phyloP scores from a whole-genome alignment of 2,113 vertebrate genomes.

The Thunnus thynnus region DNA sequence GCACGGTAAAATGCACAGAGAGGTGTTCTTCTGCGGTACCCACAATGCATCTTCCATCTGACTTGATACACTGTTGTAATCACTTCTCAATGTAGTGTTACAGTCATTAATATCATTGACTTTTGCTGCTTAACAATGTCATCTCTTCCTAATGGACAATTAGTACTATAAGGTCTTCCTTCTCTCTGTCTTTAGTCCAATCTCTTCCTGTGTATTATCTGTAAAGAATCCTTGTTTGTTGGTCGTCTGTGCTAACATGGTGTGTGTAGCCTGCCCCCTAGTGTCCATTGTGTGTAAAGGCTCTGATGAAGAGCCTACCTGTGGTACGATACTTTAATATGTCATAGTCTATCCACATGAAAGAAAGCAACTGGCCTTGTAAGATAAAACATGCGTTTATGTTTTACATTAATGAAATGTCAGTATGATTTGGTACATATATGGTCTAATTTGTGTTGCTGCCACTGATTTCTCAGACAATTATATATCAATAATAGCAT shows the following conservation, averaged over 20 bases:
- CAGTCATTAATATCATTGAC: constrained; percentile 39
- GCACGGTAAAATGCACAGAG: constrained; percentile 26
- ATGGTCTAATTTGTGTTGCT: constrained; percentile 56
- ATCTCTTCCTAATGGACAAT: constrained; percentile 56
- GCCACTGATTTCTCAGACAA: background rate
- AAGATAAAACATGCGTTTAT: constrained; percentile 59
- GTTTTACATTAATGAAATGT: constrained; percentile 51
- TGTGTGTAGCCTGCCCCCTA: constrained; percentile 71
- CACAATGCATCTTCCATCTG: constrained; percentile 46
- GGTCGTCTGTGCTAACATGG: constrained; percentile 59
- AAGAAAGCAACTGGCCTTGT: constrained; percentile 65
- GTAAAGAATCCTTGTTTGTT: constrained; percentile 62
- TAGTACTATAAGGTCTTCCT: constrained; percentile 67
- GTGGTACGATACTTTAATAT: constrained; percentile 52
- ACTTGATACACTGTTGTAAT: constrained; percentile 55
- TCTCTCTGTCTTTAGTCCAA: constrained; percentile 57
- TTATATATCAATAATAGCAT: background rate
- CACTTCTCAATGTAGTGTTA: constrained; percentile 33
- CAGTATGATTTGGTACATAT: constrained; percentile 21
- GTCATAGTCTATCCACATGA: constrained; percentile 48
- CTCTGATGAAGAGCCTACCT: constrained; percentile 40
- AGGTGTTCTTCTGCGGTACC: constrained; percentile 25
- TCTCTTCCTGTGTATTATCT: constrained; percentile 59
- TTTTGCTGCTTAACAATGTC: constrained; percentile 71
- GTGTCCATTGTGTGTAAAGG: constrained; percentile 68